These are phyloP conservation scores for Trichogramma evanescens DNA, from an alignment of 2,888 invertebrate genomes.

Conservation along the genomic window DNA sequence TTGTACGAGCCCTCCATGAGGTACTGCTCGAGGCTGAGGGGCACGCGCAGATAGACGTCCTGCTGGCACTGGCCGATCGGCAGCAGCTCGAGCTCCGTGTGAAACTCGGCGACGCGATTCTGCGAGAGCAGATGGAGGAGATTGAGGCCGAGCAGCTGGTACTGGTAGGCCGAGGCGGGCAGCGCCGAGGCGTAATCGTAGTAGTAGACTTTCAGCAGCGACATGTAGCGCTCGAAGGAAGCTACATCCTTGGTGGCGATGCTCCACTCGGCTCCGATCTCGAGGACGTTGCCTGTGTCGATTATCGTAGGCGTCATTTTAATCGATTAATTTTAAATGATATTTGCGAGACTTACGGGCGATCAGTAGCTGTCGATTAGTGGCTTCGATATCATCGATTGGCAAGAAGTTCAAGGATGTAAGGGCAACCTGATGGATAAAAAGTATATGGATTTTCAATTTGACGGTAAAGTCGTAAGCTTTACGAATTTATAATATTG, in stretches of 20 bases:
- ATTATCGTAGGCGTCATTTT: neutral
- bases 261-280: constrained; percentile 95
- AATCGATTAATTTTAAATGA: constrained; percentile 4
- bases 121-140: constrained; percentile 89
- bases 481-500: too few relatives aligned
- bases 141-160: constrained; percentile 90
- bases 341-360: constrained; percentile 56
- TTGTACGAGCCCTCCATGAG: constrained; percentile 99
- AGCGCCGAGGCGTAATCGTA: constrained; percentile 77
- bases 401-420: constrained; percentile 81
- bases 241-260: constrained; percentile 88
- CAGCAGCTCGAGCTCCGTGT: constrained; percentile 90
- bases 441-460: too few relatives aligned
- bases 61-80: constrained; percentile 85
- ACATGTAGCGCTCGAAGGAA: constrained; percentile 93
- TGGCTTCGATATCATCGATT: constrained; percentile 65
- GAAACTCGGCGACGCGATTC: constrained; percentile 96
- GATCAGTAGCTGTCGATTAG: constrained; percentile 74
- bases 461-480: too few relatives aligned
- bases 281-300: constrained; percentile 70
- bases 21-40: constrained; percentile 92
- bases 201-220: constrained; percentile 95
- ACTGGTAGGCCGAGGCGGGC: constrained; percentile 88
- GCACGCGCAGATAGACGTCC: constrained; percentile 90
- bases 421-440: constrained; percentile 64